Base-by-base conservation (phyloP, 2,797 vertebrate species). In the Spinibarbus caldwelli region DNA sequence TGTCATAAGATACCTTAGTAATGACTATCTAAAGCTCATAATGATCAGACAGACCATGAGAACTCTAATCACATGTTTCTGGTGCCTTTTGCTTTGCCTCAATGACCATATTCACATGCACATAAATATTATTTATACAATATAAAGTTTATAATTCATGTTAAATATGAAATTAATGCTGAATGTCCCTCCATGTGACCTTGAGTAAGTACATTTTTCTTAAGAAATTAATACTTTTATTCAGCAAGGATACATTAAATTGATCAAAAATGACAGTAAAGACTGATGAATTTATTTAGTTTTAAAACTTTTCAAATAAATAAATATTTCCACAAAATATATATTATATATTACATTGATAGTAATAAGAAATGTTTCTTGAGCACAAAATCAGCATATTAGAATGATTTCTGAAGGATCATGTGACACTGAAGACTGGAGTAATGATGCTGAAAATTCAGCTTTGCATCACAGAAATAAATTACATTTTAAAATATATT, bases 1-100 rank as follows among this genome's bases (percentile, higher is more conserved):
- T 90, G 83, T 93, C 90, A 88, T 62, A 86, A 76, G 82, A 88
- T 23, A 36, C 47, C 83, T 90, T 92, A 93, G 94, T 88, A 83
- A 49, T 47, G 38, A 68, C 45, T 31, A 76, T 73, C 29, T 82
- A 70, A 87, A 73, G 64, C 49, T n/a, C 84, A 80, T 83, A 41
- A 81, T 54, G 62, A 77, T 11, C 75, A n/a, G 31, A 38, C 5
- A 49, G 34, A 57, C 29, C 3, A 77, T 26, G 34, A 77, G 21
- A 73, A 23, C 34, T 17, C 45, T 17, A 45, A 45, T 26, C 3
- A 47, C 6, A 72, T 45, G 38, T 43, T 4, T 41, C 3, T 72
- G 70, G 12, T 72, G n/a, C 8, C 15, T 11, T 72, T 47, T 29
- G 12, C 70, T 29, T 31, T 75, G 38, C 26, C 9, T 21, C n/a